These are phyloP conservation scores for Protophormia terraenovae DNA, from an alignment of 2,888 invertebrate genomes.

Conservation along the genomic window DNA sequence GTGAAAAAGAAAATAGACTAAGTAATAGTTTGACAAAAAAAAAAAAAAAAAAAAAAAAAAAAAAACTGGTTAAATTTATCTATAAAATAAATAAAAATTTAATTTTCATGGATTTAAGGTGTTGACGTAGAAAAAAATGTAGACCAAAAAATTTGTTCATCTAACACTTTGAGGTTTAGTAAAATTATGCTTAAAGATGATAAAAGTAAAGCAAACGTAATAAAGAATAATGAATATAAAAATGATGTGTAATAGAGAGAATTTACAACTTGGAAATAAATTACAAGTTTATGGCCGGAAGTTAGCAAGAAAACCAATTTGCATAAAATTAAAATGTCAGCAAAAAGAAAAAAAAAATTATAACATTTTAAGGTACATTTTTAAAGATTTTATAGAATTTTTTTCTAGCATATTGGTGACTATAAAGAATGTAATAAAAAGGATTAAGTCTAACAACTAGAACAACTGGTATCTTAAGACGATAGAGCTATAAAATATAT, in stretches of 20 bases:
- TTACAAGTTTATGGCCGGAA: slow-evolving; percentile 1
- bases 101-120: not conserved
- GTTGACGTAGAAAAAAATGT: not conserved
- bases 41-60: no score
- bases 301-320: not conserved
- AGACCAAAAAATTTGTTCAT: not conserved
- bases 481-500: not conserved
- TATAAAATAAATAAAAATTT: not conserved
- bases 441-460: slow-evolving; percentile 10
- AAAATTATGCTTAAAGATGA: slow-evolving; percentile 10
- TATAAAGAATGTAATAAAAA: not conserved
- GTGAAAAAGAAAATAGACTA: not conserved
- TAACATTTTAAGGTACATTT: not conserved
- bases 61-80: slow-evolving; percentile 16
- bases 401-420: not conserved
- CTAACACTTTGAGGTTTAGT: slow-evolving; percentile 19
- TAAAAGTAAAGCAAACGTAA: not conserved
- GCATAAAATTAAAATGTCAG: not conserved
- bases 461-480: slow-evolving; percentile 31
- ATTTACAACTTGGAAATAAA: slow-evolving; percentile 16
- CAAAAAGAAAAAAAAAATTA: not conserved
- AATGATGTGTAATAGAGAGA: not conserved
- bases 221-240: not conserved
- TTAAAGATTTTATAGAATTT: not conserved
- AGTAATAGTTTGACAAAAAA: not conserved